These are phyloP conservation scores for Chamaea fasciata DNA, from an alignment of 2,113 vertebrate species.

Conservation along the genomic window DNA sequence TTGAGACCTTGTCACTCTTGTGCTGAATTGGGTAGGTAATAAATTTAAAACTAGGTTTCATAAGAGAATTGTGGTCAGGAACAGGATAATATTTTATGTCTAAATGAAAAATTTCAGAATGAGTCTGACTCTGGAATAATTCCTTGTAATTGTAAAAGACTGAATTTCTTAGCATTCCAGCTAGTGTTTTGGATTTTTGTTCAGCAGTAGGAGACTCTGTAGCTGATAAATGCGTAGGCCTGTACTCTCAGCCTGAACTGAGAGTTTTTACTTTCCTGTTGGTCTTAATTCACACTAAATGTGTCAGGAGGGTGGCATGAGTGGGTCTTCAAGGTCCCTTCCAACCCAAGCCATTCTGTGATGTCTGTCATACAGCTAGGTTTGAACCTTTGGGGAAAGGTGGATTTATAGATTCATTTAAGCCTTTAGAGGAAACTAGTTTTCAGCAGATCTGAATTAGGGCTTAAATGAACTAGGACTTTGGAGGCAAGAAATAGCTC, in stretches of 20 bases:
- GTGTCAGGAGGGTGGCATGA: neutral
- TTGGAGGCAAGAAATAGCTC: neutral
- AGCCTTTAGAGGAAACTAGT: neutral
- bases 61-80: constrained; percentile 39
- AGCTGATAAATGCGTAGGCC: neutral
- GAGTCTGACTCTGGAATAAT: neutral
- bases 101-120: constrained; percentile 11
- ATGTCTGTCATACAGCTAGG: neutral
- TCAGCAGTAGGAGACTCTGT: neutral
- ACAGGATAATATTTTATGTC: constrained; percentile 20
- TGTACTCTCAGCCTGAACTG: neutral
- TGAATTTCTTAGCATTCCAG: neutral
- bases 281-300: neutral
- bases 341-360: neutral
- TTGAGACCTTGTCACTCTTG: constrained; percentile 24
- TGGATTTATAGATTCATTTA: neutral
- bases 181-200: neutral
- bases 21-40: neutral
- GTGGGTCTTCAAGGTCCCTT: neutral
- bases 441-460: neutral
- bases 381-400: neutral
- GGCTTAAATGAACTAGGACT: neutral
- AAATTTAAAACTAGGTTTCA: neutral
- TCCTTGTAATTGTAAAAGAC: neutral
- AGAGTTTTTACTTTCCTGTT: neutral